Conservation (phyloP, 2,797 vertebrate genomes). For the Pseudochirops cupreus region DNA sequence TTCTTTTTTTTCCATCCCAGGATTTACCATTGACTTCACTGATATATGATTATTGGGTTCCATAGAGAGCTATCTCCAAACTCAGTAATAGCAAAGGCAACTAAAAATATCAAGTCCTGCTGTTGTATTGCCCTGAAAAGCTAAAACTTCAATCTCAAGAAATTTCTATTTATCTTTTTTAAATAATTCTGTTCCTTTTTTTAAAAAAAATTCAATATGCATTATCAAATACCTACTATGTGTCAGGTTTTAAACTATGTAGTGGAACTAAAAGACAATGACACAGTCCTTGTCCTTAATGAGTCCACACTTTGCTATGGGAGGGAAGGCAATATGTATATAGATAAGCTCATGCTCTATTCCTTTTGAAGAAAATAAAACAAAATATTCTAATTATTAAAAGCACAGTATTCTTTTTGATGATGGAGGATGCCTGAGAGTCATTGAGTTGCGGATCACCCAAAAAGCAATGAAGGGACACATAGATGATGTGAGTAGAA, state of each 20-base stretch:
- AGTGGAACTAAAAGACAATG: neutral
- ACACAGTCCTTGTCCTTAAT: neutral
- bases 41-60: too few species aligned
- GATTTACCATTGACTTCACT: slow-evolving; percentile 26
- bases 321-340: neutral
- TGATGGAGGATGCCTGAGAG: neutral
- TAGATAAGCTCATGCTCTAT: neutral
- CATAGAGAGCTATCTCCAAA: neutral
- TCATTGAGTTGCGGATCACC: too few species aligned
- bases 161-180: neutral
- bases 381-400: neutral
- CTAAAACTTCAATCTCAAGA: neutral
- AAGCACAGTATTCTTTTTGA: neutral
- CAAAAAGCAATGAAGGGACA: too few species aligned
- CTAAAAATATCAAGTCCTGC: neutral
- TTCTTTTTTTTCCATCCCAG: neutral
- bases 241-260: neutral
- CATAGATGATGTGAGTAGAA: too few species aligned
- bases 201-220: too few species aligned
- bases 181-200: neutral
- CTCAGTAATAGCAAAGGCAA: neutral
- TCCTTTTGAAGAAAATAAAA: neutral
- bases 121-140: neutral
- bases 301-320: neutral
- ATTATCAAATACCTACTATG: neutral